phyloP scores from a whole-genome alignment of 92 coral and sea anemone genomes.

The Heliopora coerulea region DNA sequence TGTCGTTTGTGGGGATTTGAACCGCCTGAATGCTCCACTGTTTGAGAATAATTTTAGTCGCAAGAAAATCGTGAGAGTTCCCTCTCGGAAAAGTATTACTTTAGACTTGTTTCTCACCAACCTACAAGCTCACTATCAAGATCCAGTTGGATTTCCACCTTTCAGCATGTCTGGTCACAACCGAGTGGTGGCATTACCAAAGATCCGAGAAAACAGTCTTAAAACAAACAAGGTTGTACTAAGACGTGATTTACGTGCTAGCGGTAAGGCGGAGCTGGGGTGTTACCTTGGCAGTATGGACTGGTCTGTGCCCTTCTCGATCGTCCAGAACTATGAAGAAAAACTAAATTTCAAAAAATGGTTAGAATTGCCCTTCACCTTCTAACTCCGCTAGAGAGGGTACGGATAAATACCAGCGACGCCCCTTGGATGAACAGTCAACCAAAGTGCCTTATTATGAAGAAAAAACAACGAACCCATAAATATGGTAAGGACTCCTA shows the following conservation, averaged over 20 bases:
- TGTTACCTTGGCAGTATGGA: conserved; percentile 18
- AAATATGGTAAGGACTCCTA: conserved; percentile 25
- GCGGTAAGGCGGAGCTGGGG: conserved; percentile 45
- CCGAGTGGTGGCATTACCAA: not conserved
- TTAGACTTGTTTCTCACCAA: conserved; percentile 36
- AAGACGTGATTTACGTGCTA: conserved; percentile 39
- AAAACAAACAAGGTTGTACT: too few relatives aligned
- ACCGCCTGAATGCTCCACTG: conserved; percentile 12
- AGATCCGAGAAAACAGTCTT: too few relatives aligned
- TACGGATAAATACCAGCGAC: conserved; percentile 9
- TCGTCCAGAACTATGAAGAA: conserved; percentile 41
- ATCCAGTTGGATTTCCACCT: conserved; percentile 32
- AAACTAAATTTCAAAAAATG: conserved; percentile 30
- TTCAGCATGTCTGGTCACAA: conserved; percentile 50
- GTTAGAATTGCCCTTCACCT: conserved; percentile 20
- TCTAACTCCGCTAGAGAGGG: conserved; percentile 17
- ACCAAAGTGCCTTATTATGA: conserved; percentile 39
- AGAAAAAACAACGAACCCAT: conserved; percentile 40
- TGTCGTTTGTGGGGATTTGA: too few relatives aligned
- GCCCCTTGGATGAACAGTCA: conserved; percentile 50
- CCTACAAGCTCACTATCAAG: conserved; percentile 18
- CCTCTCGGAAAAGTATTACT: conserved; percentile 44
- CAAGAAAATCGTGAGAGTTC: conserved; percentile 46
- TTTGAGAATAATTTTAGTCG: conserved; percentile 27
- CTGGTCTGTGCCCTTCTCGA: conserved; percentile 44